Evolutionary conservation across 1,140 invertebrate genomes (phyloP), one percentile per base, ranked within the genome.

Genomic region (Nasonia longicornis): DNA sequence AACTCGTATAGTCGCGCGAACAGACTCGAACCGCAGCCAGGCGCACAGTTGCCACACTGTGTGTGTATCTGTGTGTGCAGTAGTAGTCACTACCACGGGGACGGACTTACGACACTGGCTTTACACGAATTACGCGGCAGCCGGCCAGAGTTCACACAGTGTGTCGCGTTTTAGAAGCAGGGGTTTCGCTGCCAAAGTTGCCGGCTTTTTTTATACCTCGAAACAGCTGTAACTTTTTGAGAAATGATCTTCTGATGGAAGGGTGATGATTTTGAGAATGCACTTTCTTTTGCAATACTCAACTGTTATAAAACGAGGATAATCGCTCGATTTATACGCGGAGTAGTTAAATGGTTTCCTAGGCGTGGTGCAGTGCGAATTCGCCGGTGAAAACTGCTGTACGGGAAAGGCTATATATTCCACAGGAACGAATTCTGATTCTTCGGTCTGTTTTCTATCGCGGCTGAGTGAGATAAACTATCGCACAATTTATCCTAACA

Each of bases 1-100:
- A 88, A 88, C 87, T 85, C 70, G 83, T 29, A 70, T 35, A 35
- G 29, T 38, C 69, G 35, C 69, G 31, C 26, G 52, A 16, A 58
- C 52, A 58, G 20, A 58, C 16, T 22, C 71, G 73, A 58, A 31
- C 29, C 66, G 66, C 66, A 83, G 86, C 82, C 78, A 82, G 38
- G 52, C 52, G 64, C 64, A 16, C 64, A 67, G 81, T 83, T 84
- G 84, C 86, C 52, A 66, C 76, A 80, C 35, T 48, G 29, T n/a
- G 8, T 67, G 2, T 3, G 45, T 67, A 38, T 31, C 12, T 16
- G 22, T 35, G 38, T 7, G 14, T 72, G 35, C 6, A 2, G 35
- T 26, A 48, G 14, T 38, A 42, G 38, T 42, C 38, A 42, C 38
- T 42, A 42, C 38, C 8, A 42, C 26, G 26, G 7, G 64, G 10